A percentile compares a stretch with the other conserved stretches of the same genome.
Evolutionary conservation across 2,888 invertebrate genomes (phyloP).

Genomic region (Drosophila diplacantha): DNA sequence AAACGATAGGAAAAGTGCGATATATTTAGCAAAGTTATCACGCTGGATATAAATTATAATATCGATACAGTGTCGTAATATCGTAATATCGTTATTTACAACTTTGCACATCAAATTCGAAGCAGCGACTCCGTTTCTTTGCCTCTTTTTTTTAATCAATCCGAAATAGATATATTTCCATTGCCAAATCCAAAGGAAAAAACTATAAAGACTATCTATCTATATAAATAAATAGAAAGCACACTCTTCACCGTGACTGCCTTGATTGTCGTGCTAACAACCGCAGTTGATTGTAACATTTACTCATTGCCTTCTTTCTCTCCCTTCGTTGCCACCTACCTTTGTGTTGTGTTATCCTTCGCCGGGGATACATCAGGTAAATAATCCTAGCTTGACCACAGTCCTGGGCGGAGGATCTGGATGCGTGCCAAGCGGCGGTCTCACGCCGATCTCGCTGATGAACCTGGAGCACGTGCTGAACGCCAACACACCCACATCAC

Average conservation of each 20-base stretch:
- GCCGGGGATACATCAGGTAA: constrained; percentile 56
- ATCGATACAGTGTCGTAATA: no score
- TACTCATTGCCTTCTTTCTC: constrained; percentile 1
- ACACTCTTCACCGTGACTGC: not conserved
- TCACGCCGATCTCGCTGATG: constrained; percentile 49
- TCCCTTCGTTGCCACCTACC: not conserved
- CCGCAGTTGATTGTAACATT: not conserved
- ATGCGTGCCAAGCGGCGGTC: constrained; percentile 56
- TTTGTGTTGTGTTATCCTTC: not conserved
- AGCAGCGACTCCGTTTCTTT: not conserved
- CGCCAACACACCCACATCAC: constrained; percentile 47
- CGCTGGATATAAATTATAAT: no score
- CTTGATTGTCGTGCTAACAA: not conserved
- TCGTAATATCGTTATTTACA: no score
- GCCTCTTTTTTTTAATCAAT: no score
- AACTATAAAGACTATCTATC: no score
- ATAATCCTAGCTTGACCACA: constrained; percentile 55
- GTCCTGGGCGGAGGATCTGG: constrained; percentile 33
- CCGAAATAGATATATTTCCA: no score
- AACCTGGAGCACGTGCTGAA: constrained; percentile 52
- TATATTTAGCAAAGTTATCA: no score
- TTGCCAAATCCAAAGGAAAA: not conserved
- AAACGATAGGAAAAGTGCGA: no score
- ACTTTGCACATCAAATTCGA: no score
- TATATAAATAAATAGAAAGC: not conserved